Conservation (phyloP, 2,888 invertebrate genomes). For the Pherbina coryleti region DNA sequence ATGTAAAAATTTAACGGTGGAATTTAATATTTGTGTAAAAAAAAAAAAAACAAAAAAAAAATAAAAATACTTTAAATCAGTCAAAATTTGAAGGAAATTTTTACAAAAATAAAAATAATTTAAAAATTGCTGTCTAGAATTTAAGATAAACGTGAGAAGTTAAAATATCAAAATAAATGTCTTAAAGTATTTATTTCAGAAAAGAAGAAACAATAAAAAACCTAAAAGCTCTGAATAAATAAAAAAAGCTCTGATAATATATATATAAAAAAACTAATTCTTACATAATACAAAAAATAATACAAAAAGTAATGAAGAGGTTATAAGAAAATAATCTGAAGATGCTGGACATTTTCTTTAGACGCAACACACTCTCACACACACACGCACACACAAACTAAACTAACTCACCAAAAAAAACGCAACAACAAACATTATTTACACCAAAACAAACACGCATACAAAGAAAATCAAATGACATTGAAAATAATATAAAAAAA, state of each 20-base stretch:
- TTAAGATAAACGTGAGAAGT: slow-evolving; percentile 62
- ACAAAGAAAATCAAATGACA: slow-evolving; percentile 37
- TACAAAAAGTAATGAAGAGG: not conserved
- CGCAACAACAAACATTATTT: slow-evolving; percentile 29
- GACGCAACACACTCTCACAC: slow-evolving; percentile 39
- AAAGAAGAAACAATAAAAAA: not conserved
- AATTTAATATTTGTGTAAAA: slow-evolving; percentile 48
- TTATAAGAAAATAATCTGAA: slow-evolving; percentile 51
- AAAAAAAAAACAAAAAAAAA: too few relatives aligned
- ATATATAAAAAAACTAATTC: not conserved
- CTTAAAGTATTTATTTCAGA: slow-evolving; percentile 8
- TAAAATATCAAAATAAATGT: slow-evolving; percentile 39
- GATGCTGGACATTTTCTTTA: slow-evolving; percentile 68
- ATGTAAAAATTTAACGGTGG: slow-evolving; percentile 41
- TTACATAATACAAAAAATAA: not conserved
- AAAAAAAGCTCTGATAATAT: not conserved
- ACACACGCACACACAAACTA: slow-evolving; percentile 46
- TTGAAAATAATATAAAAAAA: slow-evolving; percentile 40
- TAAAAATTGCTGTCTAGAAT: slow-evolving; percentile 64
- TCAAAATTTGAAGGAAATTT: slow-evolving; percentile 47
- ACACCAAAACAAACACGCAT: slow-evolving; percentile 23
- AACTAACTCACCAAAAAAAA: slow-evolving; percentile 41
- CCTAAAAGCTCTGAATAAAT: not conserved
- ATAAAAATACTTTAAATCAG: slow-evolving; percentile 49
- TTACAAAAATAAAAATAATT: slow-evolving; percentile 45